These are phyloP conservation scores for Cheiracanthium punctorium DNA, from an alignment of 2,888 invertebrate species.

Conservation along the genomic window DNA sequence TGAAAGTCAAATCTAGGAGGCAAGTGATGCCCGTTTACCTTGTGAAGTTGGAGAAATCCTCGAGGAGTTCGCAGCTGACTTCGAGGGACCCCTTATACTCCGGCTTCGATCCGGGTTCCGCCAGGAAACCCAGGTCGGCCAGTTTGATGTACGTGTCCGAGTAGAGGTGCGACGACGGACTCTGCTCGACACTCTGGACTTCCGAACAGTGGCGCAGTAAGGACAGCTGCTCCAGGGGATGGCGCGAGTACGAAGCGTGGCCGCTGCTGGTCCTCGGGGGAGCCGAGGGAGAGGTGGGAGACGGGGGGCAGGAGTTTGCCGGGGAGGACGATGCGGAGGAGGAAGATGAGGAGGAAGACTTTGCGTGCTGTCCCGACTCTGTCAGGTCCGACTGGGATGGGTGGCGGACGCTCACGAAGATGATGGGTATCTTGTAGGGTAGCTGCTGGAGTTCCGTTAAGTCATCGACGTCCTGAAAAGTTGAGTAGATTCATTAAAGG, in stretches of 20 bases:
- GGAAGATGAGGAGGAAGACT: background rate
- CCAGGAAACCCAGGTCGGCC: slow-evolving; percentile 37
- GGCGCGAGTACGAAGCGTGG: slow-evolving; percentile 43
- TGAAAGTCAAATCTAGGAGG: no score
- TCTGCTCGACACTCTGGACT: slow-evolving; percentile 48
- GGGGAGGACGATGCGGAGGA: slow-evolving; percentile 22
- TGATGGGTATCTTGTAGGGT: slow-evolving; percentile 49
- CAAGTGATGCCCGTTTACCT: no score
- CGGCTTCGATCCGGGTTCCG: slow-evolving; percentile 41
- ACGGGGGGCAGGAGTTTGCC: slow-evolving; percentile 33
- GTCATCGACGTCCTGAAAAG: slow-evolving; percentile 44
- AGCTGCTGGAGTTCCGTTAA: slow-evolving; percentile 44
- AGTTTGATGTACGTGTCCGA: slow-evolving; percentile 43
- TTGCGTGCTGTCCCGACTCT: slow-evolving; percentile 63
- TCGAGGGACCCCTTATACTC: slow-evolving; percentile 63
- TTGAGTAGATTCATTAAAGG: no score
- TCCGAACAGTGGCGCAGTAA: slow-evolving; percentile 57
- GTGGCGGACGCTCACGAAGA: slow-evolving; percentile 56
- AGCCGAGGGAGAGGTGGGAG: slow-evolving; percentile 3
- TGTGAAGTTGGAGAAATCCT: slow-evolving; percentile 42
- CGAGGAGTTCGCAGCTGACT: slow-evolving; percentile 56
- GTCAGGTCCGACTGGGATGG: slow-evolving; percentile 59
- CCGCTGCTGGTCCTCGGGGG: slow-evolving; percentile 2
- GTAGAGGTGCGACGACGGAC: slow-evolving; percentile 31
- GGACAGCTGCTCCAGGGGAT: slow-evolving; percentile 53